Percentiles rank a stretch among this genome's conserved stretches.
Conservation (phyloP, 2,888 invertebrate genomes). For the Rhamnusium bicolor region DNA sequence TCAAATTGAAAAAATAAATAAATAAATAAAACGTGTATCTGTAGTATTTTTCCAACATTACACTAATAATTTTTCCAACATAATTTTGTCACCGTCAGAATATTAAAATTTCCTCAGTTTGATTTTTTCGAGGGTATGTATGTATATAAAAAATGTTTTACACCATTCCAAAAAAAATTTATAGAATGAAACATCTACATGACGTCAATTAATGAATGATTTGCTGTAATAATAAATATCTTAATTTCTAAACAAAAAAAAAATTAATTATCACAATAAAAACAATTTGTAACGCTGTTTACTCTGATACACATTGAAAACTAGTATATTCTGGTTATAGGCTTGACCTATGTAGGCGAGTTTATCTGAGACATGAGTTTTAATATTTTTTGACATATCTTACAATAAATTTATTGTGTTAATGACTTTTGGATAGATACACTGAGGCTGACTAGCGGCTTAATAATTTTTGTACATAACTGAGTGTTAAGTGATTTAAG, state of each 20-base stretch:
- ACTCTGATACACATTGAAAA: slow-evolving; percentile 12
- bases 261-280: slow-evolving; percentile 8
- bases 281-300: slow-evolving; percentile 10
- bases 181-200: not conserved
- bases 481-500: not conserved
- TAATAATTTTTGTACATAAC: not conserved
- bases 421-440: slow-evolving; percentile 25
- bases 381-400: slow-evolving; percentile 23
- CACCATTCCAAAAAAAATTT: too few relatives aligned
- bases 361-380: slow-evolving; percentile 6
- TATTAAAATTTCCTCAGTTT: too few relatives aligned
- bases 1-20: too few relatives aligned
- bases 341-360: slow-evolving; percentile 21
- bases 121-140: too few relatives aligned
- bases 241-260: not conserved
- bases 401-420: slow-evolving; percentile 23
- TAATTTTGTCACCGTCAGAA: too few relatives aligned
- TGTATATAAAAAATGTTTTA: too few relatives aligned
- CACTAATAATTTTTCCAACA: too few relatives aligned
- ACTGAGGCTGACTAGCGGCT: not conserved
- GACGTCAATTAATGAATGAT: slow-evolving; percentile 22
- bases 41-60: too few relatives aligned
- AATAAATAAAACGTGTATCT: too few relatives aligned
- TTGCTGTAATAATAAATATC: slow-evolving; percentile 5
- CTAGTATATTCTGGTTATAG: slow-evolving; percentile 5